Base-by-base conservation (phyloP, 2,888 invertebrate genomes). In the Notodonta dromedarius region DNA sequence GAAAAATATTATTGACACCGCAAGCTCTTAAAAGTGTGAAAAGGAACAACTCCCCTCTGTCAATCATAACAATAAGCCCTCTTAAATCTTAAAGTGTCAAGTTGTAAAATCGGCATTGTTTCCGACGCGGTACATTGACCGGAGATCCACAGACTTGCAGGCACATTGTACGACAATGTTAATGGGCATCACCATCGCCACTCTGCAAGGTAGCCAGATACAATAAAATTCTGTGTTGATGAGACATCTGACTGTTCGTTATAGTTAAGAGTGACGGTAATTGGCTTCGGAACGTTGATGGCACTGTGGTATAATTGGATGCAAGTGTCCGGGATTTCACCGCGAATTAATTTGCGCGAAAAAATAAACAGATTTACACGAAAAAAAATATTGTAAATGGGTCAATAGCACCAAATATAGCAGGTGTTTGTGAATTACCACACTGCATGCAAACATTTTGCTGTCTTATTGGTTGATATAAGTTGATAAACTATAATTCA, bases 151-250 rank as follows among this genome's bases (percentile, higher is more conserved):
- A 16, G 52, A 52, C 13, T 55, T 55, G 40, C n/a, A 16, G 62
- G 66, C 62, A 68, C 74, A 77, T 75, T 77, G 79, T 73, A 67
- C 66, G 65, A 71, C 64, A 67, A 73, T 66, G 66, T 66, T 74
- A 76, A 75, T 73, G 77, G 24, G 24, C 24, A 24, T 24, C 1
- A 75, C 74, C 75, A 68, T 70, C 77, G 70, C 78, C 79, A 73
- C 77, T 67, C 66, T 48, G 11, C 53, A 80, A 80, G 77, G 78
- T 59, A 77, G 82, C 79, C 82, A 85, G 75, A 62, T 71, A 59
- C 75, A 67, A 82, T 83, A 67, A 79, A 70, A 70, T 62, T 40
- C 16, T 40, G 57, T 67, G 40, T 74, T 79, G 69, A 79, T 66
- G 78, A 77, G 71, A 71, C 74, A 66, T 62, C 48, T 56, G 60